phyloP scores from a whole-genome alignment of 1,140 invertebrate genomes.

The Bombus picipes region DNA sequence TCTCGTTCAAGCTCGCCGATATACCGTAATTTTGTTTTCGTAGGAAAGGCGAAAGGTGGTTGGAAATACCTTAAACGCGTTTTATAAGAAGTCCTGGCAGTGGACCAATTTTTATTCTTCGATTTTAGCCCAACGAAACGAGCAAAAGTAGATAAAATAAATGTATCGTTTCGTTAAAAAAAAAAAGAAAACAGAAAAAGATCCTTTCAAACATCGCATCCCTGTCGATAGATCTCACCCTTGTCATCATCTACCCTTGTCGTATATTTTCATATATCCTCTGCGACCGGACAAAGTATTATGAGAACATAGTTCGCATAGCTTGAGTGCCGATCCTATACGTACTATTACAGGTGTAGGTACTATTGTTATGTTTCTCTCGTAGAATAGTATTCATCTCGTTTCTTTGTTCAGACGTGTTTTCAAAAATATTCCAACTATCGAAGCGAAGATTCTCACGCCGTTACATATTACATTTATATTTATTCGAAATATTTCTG shows the following conservation, averaged over 20 bases:
- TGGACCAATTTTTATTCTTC: not conserved
- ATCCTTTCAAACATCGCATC: not conserved
- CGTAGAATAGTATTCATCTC: not conserved
- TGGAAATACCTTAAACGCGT: not conserved
- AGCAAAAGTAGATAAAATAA: not conserved
- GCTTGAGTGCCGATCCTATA: conserved; percentile 70
- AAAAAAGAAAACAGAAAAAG: not conserved
- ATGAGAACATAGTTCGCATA: conserved; percentile 82
- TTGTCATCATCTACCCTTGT: conserved; percentile 43
- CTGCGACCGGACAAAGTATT: conserved; percentile 76
- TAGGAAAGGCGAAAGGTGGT: not conserved
- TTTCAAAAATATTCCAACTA: not conserved
- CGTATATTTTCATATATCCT: conserved; percentile 59
- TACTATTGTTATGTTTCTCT: conserved; percentile 45
- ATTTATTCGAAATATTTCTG: not conserved
- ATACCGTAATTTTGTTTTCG: conserved; percentile 3
- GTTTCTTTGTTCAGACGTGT: not conserved
- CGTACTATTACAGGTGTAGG: conserved; percentile 38
- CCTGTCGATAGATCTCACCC: conserved; percentile 22
- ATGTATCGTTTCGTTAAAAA: too few relatives aligned
- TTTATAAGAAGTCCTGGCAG: not conserved
- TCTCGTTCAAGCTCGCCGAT: conserved; percentile 19
- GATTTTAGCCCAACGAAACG: not conserved
- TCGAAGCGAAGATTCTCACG: not conserved
- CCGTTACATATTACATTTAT: not conserved